Evolutionary conservation across 1,140 invertebrate genomes (phyloP), one percentile per base, ranked within the genome.

Genomic region (Eufriesea mexicana): DNA sequence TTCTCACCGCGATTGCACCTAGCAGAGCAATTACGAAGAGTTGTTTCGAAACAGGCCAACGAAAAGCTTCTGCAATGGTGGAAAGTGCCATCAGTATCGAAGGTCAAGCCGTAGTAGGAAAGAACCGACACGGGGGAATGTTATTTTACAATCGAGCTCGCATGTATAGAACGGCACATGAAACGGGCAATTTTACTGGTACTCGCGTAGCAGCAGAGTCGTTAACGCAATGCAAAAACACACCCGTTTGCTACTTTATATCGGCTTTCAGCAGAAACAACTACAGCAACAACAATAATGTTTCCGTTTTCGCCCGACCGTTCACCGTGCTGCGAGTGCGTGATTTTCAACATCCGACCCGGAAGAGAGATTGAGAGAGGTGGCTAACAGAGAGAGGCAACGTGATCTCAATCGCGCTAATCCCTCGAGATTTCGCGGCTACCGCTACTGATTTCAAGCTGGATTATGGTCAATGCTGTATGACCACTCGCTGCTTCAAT

Each of bases 161-260:
- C 8, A 47, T 6, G 64, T 20, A 54, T 42, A 59, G 57, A 71
- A 78, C 18, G 25, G 72, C 70, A 83, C 78, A 62, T 70, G 85
- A 89, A 90, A 90, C 75, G 81, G 85, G 42, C 83, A 83, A 78
- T 89, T 90, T 90, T 81, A 78, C 55, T 70, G 78, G 28, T 4
- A 45, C 16, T 54, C 20, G 51, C 42, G 47, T 59, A 77, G 35
- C 49, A 35, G 57, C 25, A 35, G 54, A 62, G 7, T 83, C 84
- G 85, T 90, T 90, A 90, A 88, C 71, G 79, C 59, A 83, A 81
- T 83, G 71, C 76, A 59, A 85, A 88, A 88, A 82, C 81, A 76
- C 35, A 25, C 28, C 42, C 51, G 72, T 75, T 76, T 59, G 35
- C 67, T 68, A 83, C 42, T 89, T 88, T 86, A 84, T 81, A 86